A percentile compares a stretch with the other conserved stretches of the same genome.
phyloP scores from a whole-genome alignment of 2,797 vertebrate genomes.

The Cossypha heuglini region DNA sequence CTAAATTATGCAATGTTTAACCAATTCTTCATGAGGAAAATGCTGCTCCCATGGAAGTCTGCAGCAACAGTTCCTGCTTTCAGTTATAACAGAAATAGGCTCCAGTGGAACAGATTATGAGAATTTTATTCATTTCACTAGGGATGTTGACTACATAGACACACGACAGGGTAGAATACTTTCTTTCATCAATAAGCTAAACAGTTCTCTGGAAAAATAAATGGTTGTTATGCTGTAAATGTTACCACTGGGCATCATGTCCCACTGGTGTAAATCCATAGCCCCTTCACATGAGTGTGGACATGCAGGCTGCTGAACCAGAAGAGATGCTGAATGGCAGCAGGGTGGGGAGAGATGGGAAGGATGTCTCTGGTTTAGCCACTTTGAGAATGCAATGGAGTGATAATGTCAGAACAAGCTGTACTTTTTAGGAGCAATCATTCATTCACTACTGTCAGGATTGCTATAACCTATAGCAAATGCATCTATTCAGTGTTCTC shows the following conservation, averaged over 20 bases:
- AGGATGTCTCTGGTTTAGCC: slow-evolving; percentile 12
- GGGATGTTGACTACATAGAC: background rate
- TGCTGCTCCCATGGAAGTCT: background rate
- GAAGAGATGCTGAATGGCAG: slow-evolving; percentile 29
- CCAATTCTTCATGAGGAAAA: background rate
- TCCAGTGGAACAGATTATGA: slow-evolving; percentile 1
- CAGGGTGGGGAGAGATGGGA: background rate
- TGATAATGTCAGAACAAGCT: slow-evolving; percentile 43
- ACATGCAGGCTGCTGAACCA: background rate
- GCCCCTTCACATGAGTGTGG: background rate
- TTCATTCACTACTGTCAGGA: slow-evolving; percentile 49
- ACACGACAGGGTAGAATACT: background rate
- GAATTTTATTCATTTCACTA: background rate
- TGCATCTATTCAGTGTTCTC: slow-evolving; percentile 30
- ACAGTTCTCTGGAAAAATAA: slow-evolving; percentile 5
- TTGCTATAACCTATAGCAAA: slow-evolving; percentile 33
- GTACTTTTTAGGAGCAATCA: slow-evolving; percentile 54
- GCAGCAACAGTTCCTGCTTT: background rate
- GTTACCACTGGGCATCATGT: background rate
- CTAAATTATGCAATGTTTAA: slow-evolving; percentile 8
- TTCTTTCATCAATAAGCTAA: slow-evolving; percentile 5
- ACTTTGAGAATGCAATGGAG: slow-evolving; percentile 18
- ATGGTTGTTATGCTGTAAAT: background rate
- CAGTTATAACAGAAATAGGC: background rate
- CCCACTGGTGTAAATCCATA: background rate